Percentiles rank a stretch among this genome's conserved stretches.
Conservation (phyloP, 2,113 vertebrate genomes). For the Menidia beryllina region DNA sequence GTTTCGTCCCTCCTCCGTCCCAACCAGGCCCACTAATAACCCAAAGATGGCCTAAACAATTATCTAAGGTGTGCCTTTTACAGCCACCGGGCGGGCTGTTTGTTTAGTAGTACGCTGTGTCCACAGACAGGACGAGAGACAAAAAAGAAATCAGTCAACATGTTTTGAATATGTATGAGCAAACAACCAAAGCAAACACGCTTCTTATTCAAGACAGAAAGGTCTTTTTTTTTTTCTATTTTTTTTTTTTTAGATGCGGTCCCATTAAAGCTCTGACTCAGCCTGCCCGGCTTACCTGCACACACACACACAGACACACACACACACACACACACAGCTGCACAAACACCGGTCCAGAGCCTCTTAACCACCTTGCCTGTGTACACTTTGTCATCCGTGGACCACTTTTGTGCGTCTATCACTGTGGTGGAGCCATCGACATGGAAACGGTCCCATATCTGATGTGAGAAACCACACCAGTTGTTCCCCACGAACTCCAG, state of each 20-base stretch:
- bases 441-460: no score
- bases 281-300: slow-evolving; percentile 46
- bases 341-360: slow-evolving; percentile 69
- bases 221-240: no score
- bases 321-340: slow-evolving; percentile 66
- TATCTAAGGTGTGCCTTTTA: slow-evolving; percentile 58
- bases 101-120: slow-evolving; percentile 65
- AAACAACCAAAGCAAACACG: slow-evolving; percentile 70
- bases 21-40: slow-evolving; percentile 34
- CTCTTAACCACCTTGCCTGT: slow-evolving; percentile 30
- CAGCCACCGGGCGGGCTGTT: slow-evolving; percentile 24
- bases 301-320: slow-evolving; percentile 18
- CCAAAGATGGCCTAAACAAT: slow-evolving; percentile 46
- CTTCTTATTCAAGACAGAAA: slow-evolving; percentile 37
- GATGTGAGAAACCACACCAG: no score
- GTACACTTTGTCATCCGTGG: slow-evolving; percentile 39
- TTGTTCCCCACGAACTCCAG: no score
- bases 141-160: slow-evolving; percentile 59
- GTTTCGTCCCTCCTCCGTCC: slow-evolving; percentile 22
- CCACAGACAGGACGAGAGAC: slow-evolving; percentile 38
- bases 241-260: slow-evolving; percentile 72
- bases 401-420: no score
- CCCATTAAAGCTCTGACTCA: slow-evolving; percentile 36
- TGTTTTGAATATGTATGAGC: slow-evolving; percentile 73
- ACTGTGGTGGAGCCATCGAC: no score